Evolutionary conservation across 2,797 vertebrate species (phyloP).

Genomic region (Loriculus beryllinus): DNA sequence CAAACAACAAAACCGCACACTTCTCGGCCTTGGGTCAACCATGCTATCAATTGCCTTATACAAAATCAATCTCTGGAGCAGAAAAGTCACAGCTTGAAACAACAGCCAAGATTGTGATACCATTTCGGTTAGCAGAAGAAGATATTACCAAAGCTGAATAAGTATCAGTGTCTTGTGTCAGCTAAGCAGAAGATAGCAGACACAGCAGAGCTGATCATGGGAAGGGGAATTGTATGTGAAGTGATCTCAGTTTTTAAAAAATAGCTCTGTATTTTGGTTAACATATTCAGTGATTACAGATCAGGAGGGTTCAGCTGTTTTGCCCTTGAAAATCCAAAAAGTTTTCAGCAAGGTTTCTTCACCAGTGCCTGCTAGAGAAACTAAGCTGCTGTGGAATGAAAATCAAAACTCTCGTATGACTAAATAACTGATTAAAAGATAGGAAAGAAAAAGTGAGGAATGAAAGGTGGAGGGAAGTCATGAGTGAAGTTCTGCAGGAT

Average conservation of each 20-base stretch:
- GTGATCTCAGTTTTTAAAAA: background rate
- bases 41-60: background rate
- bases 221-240: background rate
- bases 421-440: background rate
- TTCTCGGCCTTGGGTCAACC: background rate
- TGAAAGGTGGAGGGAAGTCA: constrained; percentile 19
- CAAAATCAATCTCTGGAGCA: background rate
- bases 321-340: background rate
- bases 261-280: background rate
- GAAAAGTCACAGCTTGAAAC: background rate
- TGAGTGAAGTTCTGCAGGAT: constrained; percentile 35
- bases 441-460: constrained; percentile 23
- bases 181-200: background rate
- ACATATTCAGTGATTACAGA: background rate
- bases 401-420: constrained; percentile 7
- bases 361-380: background rate
- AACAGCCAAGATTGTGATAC: background rate
- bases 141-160: background rate
- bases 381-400: background rate
- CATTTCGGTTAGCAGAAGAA: background rate
- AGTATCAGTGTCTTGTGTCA: background rate
- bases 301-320: background rate
- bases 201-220: background rate
- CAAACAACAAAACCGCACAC: background rate
- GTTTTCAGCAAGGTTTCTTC: background rate